Conservation (phyloP, 2,113 vertebrate genomes). For the Toxostoma redivivum region DNA sequence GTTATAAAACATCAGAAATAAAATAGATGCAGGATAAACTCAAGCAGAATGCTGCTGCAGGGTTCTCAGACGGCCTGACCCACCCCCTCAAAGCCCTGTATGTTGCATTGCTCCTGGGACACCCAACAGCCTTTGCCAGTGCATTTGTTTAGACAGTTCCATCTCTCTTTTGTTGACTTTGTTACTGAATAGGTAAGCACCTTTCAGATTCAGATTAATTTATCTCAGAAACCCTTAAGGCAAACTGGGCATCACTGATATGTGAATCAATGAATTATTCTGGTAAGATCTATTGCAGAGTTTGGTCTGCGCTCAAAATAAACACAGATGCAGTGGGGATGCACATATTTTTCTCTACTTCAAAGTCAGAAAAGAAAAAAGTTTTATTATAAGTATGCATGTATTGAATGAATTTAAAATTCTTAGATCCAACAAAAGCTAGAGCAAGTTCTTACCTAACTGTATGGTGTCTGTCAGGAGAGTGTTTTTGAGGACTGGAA, state of each 20-base stretch:
- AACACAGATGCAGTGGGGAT: neutral
- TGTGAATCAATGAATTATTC: neutral
- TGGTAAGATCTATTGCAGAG: neutral
- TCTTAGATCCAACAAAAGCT: neutral
- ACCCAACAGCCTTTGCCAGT: neutral
- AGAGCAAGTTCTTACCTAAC: neutral
- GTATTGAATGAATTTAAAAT: neutral
- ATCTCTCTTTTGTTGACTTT: neutral
- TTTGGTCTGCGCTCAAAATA: neutral
- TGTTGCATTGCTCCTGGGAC: neutral
- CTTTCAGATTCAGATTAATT: neutral
- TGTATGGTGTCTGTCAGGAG: neutral
- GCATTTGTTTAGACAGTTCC: neutral
- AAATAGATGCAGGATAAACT: neutral
- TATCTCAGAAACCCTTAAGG: neutral
- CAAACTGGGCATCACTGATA: neutral
- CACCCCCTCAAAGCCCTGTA: rapidly evolving
- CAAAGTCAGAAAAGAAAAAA: neutral
- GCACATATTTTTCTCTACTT: neutral
- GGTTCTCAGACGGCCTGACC: neutral
- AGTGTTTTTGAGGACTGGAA: neutral
- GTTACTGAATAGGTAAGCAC: neutral
- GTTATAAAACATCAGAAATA: neutral
- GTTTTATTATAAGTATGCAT: neutral
- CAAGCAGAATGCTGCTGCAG: neutral